phyloP scores from a whole-genome alignment of 2,113 vertebrate species.

The Oryzias javanicus region DNA sequence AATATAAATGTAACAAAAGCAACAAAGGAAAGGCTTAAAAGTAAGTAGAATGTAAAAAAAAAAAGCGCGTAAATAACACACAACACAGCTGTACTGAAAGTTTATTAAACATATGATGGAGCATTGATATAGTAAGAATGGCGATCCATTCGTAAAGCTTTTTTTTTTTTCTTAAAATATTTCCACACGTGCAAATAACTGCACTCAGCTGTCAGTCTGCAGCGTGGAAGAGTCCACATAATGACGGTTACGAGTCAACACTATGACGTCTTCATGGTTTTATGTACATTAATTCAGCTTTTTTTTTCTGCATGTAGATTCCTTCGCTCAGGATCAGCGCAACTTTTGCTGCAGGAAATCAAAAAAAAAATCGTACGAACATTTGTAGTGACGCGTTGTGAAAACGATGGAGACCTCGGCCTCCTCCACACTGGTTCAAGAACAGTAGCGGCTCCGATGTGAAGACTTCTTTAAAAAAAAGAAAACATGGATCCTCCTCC shows the following conservation, averaged over 20 bases:
- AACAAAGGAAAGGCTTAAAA: too few species aligned
- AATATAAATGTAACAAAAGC: too few species aligned
- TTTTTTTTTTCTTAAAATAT: slow-evolving; percentile 48
- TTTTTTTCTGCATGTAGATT: slow-evolving; percentile 37
- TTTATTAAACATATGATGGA: slow-evolving; percentile 57
- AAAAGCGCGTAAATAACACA: slow-evolving; percentile 2
- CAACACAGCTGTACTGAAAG: slow-evolving; percentile 22
- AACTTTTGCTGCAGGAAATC: slow-evolving; percentile 6
- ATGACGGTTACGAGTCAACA: slow-evolving; percentile 48
- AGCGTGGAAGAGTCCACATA: slow-evolving; percentile 35
- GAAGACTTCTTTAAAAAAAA: slow-evolving; percentile 1
- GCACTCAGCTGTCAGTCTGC: slow-evolving; percentile 49
- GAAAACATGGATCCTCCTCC: slow-evolving; percentile 11
- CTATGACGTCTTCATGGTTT: slow-evolving; percentile 56
- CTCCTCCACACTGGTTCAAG: slow-evolving; percentile 9
- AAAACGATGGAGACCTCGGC: slow-evolving; percentile 16
- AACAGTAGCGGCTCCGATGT: slow-evolving; percentile 21
- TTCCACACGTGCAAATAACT: slow-evolving; percentile 50
- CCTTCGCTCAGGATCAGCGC: slow-evolving; percentile 32
- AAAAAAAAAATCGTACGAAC: slow-evolving; percentile 10
- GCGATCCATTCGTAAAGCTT: slow-evolving; percentile 18
- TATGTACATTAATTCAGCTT: slow-evolving; percentile 52
- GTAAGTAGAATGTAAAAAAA: not conserved
- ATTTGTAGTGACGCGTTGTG: slow-evolving; percentile 29
- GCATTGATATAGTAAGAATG: slow-evolving; percentile 38